Base-by-base conservation (phyloP, 2,113 vertebrate species). In the Amphilophus citrinellus region DNA sequence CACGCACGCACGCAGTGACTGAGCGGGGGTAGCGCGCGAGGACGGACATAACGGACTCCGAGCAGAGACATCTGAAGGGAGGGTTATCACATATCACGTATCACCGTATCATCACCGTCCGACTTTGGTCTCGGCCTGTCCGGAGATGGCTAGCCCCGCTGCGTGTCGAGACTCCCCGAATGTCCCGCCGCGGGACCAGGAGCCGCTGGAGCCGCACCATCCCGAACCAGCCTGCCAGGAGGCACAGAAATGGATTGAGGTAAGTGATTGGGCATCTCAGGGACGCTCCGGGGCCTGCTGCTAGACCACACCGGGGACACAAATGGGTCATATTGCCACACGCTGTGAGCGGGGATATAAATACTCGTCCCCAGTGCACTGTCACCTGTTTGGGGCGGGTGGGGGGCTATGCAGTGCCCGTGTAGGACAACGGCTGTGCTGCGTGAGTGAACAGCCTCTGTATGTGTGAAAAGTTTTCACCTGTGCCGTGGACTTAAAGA, bases 221-320 rank as follows among this genome's bases (percentile, higher is more conserved):
- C 96, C 97, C 0, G 97, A 97, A 61, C 96, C 96, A n/a, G 97
- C 97, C 63, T 97, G 97, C 87, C 95, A 86, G 73, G 97, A 98
- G 93, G 97, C 98, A 2, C 98, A 97, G 94, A 96, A 97, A 94
- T 98, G 98, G 98, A 98, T 98, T 79, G 97, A 98, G 97, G 97
- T 98, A 91, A 96, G 96, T 85, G 59, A 61, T 53, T 17, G 81
- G 75, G 22, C 57, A 77, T 27, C 18, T 22, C 27, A 5, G 18
- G 30, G 42, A 8, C 76, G n/a, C 35, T 35, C 18, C 6, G 9
- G 61, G 85, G 90, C 61, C 87, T 73, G 68, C 47, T 73, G 27
- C 66, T 30, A 71, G 4, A 20, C 44, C 71, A 82, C 53, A 15
- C 24, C 13, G 11, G 66, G 73, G 57, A 80, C 79, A 83, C 18